Evolutionary conservation across 2,797 vertebrate genomes (phyloP).

Genomic region (Cuniculus paca): DNA sequence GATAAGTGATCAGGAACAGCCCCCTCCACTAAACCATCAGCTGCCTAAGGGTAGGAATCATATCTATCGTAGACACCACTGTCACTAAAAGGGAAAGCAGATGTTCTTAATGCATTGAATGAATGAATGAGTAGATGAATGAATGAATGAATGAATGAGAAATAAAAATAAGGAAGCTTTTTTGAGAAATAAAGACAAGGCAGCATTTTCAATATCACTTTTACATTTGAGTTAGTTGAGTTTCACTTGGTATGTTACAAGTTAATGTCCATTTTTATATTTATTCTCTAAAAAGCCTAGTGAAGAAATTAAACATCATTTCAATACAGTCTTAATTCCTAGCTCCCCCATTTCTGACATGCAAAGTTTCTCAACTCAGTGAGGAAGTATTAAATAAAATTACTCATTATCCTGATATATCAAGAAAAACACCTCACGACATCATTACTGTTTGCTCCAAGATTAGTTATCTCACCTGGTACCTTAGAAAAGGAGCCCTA

Average conservation of each 20-base stretch:
- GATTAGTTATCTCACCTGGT: not conserved
- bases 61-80: not conserved
- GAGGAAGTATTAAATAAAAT: not conserved
- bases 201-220: slow-evolving; percentile 23
- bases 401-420: not conserved
- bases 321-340: not conserved
- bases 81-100: not conserved
- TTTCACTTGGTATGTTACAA: not conserved
- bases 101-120: not conserved
- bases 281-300: not conserved
- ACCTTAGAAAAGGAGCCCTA: not conserved
- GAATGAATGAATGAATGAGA: not conserved
- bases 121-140: not conserved
- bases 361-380: not conserved
- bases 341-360: not conserved
- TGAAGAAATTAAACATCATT: not conserved
- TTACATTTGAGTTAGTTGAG: slow-evolving; percentile 37
- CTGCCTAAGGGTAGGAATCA: not conserved
- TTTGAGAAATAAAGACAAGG: not conserved
- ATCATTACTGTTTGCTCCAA: not conserved
- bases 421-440: not conserved
- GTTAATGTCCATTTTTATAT: slow-evolving; percentile 55
- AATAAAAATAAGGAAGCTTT: not conserved
- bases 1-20: not conserved
- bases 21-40: not conserved